Percentiles rank a stretch among this genome's conserved stretches.
Evolutionary conservation across 2,888 invertebrate species (phyloP).

Genomic region (Cosmia trapezina): DNA sequence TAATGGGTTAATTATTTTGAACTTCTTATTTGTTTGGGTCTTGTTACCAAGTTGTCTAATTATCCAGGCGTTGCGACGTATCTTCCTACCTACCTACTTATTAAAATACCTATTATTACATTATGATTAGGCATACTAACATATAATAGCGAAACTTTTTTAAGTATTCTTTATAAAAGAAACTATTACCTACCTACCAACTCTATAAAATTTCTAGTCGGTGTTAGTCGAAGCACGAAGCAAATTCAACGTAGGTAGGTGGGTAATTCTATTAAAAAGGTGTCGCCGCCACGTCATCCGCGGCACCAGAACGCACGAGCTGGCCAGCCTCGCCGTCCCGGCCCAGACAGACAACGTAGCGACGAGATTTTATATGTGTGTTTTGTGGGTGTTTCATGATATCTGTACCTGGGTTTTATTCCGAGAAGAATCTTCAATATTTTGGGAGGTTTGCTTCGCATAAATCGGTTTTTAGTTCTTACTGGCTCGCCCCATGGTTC

Average conservation of each 20-base stretch:
- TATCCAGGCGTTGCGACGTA: not conserved
- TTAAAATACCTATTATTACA: not conserved
- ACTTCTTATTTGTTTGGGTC: not conserved
- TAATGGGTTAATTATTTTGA: not conserved
- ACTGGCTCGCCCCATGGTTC: no score
- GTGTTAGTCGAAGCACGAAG: conserved; percentile 24
- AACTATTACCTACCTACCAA: not conserved
- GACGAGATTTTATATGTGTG: no score
- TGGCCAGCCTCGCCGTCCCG: no score
- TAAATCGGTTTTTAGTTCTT: no score
- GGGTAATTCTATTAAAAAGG: conserved; percentile 63
- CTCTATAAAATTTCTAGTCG: conserved; percentile 9
- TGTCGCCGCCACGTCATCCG: no score
- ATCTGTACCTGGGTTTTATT: no score
- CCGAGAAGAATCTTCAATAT: no score
- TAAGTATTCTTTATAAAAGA: not conserved
- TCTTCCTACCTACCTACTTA: not conserved
- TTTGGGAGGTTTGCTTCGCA: no score
- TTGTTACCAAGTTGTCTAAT: not conserved
- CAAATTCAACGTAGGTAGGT: conserved; percentile 34
- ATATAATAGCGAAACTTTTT: conserved; percentile 11
- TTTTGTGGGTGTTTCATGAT: no score
- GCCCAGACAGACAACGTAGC: no score
- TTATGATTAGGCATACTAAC: not conserved
- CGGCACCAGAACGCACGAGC: no score